Percentiles rank a stretch among this genome's conserved stretches.
Evolutionary conservation across 2,113 vertebrate species (phyloP).

Genomic region (Megaleporinus macrocephalus): DNA sequence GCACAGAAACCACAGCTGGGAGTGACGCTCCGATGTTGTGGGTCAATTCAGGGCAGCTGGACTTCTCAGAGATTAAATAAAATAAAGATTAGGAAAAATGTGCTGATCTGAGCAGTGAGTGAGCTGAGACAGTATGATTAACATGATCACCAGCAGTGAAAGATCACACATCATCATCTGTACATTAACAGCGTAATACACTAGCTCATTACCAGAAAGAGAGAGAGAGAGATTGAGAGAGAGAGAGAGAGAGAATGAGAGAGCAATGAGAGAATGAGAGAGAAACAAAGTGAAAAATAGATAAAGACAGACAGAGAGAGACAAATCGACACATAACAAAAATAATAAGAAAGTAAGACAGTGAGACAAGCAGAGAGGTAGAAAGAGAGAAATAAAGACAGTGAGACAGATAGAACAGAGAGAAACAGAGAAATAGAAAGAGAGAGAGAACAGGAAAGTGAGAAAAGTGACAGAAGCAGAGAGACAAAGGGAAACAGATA

Average conservation of each 20-base stretch:
- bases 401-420: neutral
- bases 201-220: too few species aligned
- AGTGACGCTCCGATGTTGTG: too few species aligned
- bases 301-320: neutral
- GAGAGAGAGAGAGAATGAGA: neutral
- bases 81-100: too few species aligned
- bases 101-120: too few species aligned
- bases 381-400: neutral
- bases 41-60: neutral
- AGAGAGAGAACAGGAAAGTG: neutral
- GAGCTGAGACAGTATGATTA: too few species aligned
- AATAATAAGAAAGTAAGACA: neutral
- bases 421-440: neutral
- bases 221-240: neutral
- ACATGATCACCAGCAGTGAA: too few species aligned
- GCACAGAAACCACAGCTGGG: neutral
- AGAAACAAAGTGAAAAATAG: neutral
- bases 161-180: too few species aligned
- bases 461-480: neutral
- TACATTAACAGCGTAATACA: too few species aligned
- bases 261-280: neutral
- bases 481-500: neutral
- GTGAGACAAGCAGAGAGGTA: neutral
- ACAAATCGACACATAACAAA: neutral
- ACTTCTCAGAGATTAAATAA: too few species aligned